Conservation (phyloP, 2,113 vertebrate species). For the Damaliscus lunatus region DNA sequence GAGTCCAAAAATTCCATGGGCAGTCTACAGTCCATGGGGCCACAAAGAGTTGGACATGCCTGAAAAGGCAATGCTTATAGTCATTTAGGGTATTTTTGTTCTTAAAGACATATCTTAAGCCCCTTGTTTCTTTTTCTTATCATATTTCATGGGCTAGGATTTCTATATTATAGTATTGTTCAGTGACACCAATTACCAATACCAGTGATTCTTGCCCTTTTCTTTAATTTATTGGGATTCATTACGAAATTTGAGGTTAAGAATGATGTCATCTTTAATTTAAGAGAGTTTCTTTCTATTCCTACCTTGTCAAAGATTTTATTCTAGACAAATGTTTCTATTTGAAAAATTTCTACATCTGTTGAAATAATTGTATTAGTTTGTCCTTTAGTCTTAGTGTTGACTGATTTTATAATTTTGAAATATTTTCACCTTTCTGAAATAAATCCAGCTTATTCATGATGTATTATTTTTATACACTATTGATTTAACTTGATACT, state of each 20-base stretch:
- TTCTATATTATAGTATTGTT: not conserved
- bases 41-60: not conserved
- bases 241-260: not conserved
- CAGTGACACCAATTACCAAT: not conserved
- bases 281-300: not conserved
- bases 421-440: not conserved
- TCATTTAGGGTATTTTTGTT: not conserved
- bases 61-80: not conserved
- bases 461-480: not conserved
- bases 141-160: not conserved
- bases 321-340: not conserved
- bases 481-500: not conserved
- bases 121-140: not conserved
- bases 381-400: not conserved
- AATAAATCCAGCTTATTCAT: not conserved
- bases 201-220: not conserved
- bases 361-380: not conserved
- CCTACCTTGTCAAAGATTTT: not conserved
- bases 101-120: not conserved
- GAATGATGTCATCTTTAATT: not conserved
- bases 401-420: not conserved
- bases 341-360: not conserved
- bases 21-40: not conserved
- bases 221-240: not conserved
- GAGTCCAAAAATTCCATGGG: not conserved